Conservation (phyloP, 30 jellyfish, hydroid and myxozoan species). For the Catostylus mosaicus region DNA sequence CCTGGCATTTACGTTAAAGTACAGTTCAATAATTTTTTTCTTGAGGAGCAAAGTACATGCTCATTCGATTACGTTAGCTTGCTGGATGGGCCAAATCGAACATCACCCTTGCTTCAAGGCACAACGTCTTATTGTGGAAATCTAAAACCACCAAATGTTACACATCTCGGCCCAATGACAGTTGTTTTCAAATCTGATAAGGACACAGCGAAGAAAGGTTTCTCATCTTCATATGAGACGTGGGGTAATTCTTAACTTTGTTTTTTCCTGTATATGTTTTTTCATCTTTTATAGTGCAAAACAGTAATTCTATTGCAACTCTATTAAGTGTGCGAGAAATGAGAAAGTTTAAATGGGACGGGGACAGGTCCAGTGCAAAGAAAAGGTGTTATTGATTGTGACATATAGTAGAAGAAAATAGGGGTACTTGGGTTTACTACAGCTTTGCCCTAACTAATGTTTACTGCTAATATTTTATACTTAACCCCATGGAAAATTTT, state of each 20-base stretch:
- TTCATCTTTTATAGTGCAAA: no score
- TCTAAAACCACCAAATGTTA: conserved; percentile 60
- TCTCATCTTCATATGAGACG: conserved; percentile 65
- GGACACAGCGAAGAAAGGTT: conserved; percentile 88
- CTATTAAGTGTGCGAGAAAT: no score
- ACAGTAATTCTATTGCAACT: no score
- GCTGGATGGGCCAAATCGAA: conserved; percentile 54
- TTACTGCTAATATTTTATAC: no score
- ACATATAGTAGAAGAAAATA: no score
- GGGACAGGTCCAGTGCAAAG: no score
- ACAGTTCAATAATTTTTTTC: conserved; percentile 52
- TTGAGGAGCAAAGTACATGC: conserved; percentile 80
- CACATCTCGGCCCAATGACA: conserved; percentile 79
- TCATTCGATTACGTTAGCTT: conserved; percentile 85
- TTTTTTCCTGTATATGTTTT: neutral
- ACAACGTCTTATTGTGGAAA: conserved; percentile 70
- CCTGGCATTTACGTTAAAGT: conserved; percentile 67
- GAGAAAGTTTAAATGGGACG: no score
- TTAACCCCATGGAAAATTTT: no score
- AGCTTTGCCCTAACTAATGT: no score
- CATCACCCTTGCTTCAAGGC: conserved; percentile 66
- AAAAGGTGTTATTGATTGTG: no score
- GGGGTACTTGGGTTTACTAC: no score
- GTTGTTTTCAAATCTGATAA: conserved; percentile 70
- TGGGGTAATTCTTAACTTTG: conserved; percentile 64